phyloP scores from a whole-genome alignment of 2,888 invertebrate genomes.

The Nasonovia ribisnigri region DNA sequence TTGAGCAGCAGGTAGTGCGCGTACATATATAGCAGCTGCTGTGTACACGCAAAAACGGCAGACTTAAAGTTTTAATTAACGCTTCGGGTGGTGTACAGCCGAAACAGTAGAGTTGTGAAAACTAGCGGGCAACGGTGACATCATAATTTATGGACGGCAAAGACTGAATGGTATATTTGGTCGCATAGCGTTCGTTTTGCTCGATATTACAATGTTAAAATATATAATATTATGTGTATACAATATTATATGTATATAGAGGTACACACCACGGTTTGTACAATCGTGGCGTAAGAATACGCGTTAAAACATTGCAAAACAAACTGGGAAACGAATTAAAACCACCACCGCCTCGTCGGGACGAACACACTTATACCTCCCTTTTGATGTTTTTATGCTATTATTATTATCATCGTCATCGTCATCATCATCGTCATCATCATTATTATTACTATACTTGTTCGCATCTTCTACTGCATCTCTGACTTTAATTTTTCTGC shows the following conservation, averaged over 20 bases:
- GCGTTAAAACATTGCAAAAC: conserved; percentile 50
- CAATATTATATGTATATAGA: neutral
- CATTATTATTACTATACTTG: neutral
- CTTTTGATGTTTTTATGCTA: neutral
- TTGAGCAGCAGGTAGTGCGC: neutral
- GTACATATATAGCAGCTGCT: neutral
- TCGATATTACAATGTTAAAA: neutral
- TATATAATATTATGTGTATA: neutral
- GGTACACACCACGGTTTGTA: neutral
- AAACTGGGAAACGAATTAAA: conserved; percentile 53
- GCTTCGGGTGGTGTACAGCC: conserved; percentile 26
- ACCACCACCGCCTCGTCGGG: neutral
- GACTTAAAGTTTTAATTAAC: conserved; percentile 59
- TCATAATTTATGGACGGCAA: conserved; percentile 53
- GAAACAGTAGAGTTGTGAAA: conserved; percentile 12
- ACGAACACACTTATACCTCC: neutral
- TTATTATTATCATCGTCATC: too few species aligned
- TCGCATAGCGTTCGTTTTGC: conserved; percentile 7
- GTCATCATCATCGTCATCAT: neutral
- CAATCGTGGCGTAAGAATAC: neutral
- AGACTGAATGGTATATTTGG: conserved; percentile 38
- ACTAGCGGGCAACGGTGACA: neutral
- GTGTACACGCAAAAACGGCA: conserved; percentile 3
- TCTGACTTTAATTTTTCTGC: neutral
- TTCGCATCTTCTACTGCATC: neutral